Evolutionary conservation across 2,797 vertebrate genomes (phyloP), one percentile per base, ranked within the genome.

Genomic region (Girardinus metallicus): DNA sequence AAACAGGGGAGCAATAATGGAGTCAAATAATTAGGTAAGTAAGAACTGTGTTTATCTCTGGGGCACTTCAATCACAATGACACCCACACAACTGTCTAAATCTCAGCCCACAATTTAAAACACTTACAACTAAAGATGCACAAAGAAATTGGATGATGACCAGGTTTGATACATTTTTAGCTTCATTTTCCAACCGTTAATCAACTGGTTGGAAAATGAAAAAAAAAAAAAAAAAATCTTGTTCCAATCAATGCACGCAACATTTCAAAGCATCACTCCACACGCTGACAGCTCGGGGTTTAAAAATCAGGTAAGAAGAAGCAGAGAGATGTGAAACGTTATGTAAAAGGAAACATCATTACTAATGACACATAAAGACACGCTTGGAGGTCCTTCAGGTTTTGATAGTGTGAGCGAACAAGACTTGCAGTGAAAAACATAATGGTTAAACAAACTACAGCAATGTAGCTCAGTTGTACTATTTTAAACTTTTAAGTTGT

Each of bases 1-100:
- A 89, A 94, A 93, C 87, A 74, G 85, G 91, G 87, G 88, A 86
- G 86, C 88, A 95, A 94, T 94, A 95, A 95, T 80, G 81, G 94
- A 95, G 93, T 73, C 85, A 95, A 68, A 96, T 89, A 85, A 88
- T 86, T 84, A 84, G 81, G 74, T 26, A 70, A 70, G 23, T 70
- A 43, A 70, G 23, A 43, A n/a, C 39, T 5, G 18, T 44, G 23
- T 70, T 74, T 83, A 90, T 93, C 92, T 93, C 87, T 86, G 90
- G 84, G 85, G 87, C 86, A 88, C 79, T 41, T 68, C 64, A 68
- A 21, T 15, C 39, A 3, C 34, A 66, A 41, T 66, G 21, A 95
- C 91, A 92, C 88, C 87, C 88, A 81, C 76, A 87, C 72, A 78
- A 90, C 78, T 79, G 88, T 82, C 84, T 81, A 89, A 91, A 86